Percentiles rank a stretch among this genome's conserved stretches.
Evolutionary conservation across 1,140 invertebrate species (phyloP).

Genomic region (Hydropsyche tenuis): DNA sequence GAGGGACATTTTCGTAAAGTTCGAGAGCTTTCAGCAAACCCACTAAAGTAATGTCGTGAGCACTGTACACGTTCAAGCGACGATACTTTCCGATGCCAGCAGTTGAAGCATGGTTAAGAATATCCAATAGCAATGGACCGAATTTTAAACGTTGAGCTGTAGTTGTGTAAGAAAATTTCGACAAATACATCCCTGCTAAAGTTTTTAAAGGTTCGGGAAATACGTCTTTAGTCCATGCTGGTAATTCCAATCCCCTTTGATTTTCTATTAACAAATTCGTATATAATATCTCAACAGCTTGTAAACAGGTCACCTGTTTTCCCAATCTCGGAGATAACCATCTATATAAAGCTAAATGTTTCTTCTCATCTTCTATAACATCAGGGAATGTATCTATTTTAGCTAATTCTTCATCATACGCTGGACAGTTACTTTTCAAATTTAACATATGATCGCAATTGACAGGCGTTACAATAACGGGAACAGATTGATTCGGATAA

Average conservation of each 20-base stretch:
- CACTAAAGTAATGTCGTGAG: constrained; percentile 39
- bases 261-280: constrained; percentile 43
- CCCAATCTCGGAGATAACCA: constrained; percentile 36
- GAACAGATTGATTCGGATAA: constrained; percentile 44
- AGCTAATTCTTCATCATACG: constrained; percentile 27
- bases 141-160: constrained; percentile 28
- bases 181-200: constrained; percentile 38
- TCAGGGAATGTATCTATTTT: constrained; percentile 16
- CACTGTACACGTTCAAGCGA: constrained; percentile 36
- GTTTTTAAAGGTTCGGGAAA: constrained; percentile 42
- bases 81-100: neutral
- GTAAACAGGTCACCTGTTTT: constrained; percentile 15
- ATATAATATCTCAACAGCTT: constrained; percentile 32
- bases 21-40: constrained; percentile 39
- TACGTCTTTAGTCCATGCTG: constrained; percentile 42
- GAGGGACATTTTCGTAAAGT: constrained; percentile 30
- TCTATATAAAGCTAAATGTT: constrained; percentile 23
- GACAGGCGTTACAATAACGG: constrained; percentile 22
- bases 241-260: constrained; percentile 37
- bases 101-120: constrained; percentile 21
- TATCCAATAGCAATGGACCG: constrained; percentile 40
- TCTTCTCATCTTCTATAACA: constrained; percentile 26
- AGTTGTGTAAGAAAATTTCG: constrained; percentile 3
- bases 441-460: constrained; percentile 37
- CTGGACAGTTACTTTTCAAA: constrained; percentile 36